phyloP scores from a whole-genome alignment of 2,797 vertebrate genomes.

The Mus spretus region DNA sequence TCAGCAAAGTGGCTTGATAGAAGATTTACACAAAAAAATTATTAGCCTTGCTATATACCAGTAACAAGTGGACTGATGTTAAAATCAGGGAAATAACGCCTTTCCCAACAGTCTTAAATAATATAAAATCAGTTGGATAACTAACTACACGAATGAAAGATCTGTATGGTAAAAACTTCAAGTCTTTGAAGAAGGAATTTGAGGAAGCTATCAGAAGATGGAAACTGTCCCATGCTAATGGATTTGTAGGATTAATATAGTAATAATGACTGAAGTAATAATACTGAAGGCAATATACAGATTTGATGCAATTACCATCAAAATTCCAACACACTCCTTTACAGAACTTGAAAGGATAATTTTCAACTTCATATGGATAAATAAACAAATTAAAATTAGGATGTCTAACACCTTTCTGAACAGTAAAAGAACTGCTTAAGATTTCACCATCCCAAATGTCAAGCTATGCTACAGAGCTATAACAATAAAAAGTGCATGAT shows the following conservation, averaged over 20 bases:
- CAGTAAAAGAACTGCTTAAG: too few relatives aligned
- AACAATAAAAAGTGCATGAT: too few relatives aligned
- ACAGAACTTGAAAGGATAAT: background rate
- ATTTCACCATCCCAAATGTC: too few relatives aligned
- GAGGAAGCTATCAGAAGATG: background rate
- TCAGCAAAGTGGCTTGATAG: too few relatives aligned
- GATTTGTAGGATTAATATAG: background rate
- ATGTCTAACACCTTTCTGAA: background rate
- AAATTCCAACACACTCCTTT: background rate
- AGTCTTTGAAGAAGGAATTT: background rate
- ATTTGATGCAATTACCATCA: background rate
- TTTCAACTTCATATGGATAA: background rate
- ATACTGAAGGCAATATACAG: background rate
- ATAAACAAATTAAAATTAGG: background rate
- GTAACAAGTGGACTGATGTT: background rate
- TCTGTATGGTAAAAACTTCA: background rate
- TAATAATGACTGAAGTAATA: background rate
- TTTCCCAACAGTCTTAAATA: background rate
- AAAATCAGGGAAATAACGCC: background rate
- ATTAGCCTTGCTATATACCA: background rate
- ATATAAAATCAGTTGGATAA: background rate
- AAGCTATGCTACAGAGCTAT: too few relatives aligned
- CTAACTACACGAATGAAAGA: background rate
- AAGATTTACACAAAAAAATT: background rate
- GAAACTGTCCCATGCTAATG: background rate